Evolutionary conservation across 1,140 invertebrate species (phyloP).

Genomic region (Wasmannia auropunctata): DNA sequence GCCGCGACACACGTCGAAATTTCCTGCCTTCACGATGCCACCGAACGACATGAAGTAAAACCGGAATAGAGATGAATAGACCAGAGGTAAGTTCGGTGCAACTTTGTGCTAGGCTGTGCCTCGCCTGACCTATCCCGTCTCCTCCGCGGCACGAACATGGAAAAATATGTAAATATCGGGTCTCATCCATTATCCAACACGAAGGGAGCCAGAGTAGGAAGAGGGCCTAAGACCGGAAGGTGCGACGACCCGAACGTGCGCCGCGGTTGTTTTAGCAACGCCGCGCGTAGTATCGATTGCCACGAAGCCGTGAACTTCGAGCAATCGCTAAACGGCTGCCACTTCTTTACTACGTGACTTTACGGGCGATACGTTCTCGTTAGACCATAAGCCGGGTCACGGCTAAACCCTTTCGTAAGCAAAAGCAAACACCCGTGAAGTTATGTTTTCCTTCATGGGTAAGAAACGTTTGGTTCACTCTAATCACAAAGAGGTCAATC

Average conservation of each 20-base stretch:
- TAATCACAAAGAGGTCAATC: not conserved
- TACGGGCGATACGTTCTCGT: conserved; percentile 50
- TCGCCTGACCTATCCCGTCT: conserved; percentile 75
- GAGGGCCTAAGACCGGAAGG: conserved; percentile 62
- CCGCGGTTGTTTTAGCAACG: conserved; percentile 65
- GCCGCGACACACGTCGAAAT: conserved; percentile 19
- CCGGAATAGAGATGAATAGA: conserved; percentile 42
- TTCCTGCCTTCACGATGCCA: conserved; percentile 22
- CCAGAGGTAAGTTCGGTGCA: conserved; percentile 55
- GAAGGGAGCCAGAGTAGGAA: conserved; percentile 59
- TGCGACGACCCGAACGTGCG: conserved; percentile 64
- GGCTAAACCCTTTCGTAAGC: conserved; percentile 9
- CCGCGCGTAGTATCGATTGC: conserved; percentile 59
- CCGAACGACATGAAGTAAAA: not conserved
- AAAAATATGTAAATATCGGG: conserved; percentile 81
- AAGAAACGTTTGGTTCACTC: not conserved
- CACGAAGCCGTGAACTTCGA: conserved; percentile 24
- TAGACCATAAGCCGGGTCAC: conserved; percentile 35
- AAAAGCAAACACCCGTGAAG: conserved; percentile 4
- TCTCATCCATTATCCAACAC: conserved; percentile 78
- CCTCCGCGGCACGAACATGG: conserved; percentile 76
- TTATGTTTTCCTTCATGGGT: not conserved
- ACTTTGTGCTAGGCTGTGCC: conserved; percentile 79
- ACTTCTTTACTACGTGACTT: conserved; percentile 51
- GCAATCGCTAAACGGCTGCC: conserved; percentile 40